These are phyloP conservation scores for Drosophila willistoni DNA, from an alignment of 1,140 invertebrate species.

Conservation along the genomic window DNA sequence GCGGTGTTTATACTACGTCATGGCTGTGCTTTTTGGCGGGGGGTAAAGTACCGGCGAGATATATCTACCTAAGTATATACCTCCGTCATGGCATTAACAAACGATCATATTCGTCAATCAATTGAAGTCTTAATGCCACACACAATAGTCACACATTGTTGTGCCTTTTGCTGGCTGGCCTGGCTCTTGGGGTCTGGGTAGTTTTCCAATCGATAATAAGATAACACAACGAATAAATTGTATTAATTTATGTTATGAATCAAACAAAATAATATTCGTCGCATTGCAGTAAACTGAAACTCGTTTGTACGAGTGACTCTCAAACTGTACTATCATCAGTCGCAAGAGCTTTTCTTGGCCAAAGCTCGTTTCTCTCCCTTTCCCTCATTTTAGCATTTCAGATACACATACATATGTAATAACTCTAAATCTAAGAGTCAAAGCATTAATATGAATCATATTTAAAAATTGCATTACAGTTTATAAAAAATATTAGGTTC, in stretches of 20 bases:
- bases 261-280: slow-evolving; percentile 42
- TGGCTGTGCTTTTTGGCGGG: slow-evolving; percentile 35
- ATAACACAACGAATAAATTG: slow-evolving; percentile 59
- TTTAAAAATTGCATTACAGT: too few relatives aligned
- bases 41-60: slow-evolving; percentile 27
- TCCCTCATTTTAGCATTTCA: not conserved
- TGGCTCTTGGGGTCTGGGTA: not conserved
- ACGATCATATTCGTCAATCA: slow-evolving; percentile 8
- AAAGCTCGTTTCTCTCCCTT: slow-evolving; percentile 31
- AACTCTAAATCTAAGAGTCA: too few relatives aligned
- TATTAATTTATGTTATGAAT: slow-evolving; percentile 60
- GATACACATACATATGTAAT: not conserved
- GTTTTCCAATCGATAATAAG: slow-evolving; percentile 60
- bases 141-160: slow-evolving; percentile 57
- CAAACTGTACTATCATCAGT: slow-evolving; percentile 25
- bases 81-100: slow-evolving; percentile 2
- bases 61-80: slow-evolving; percentile 13
- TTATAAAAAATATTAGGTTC: too few relatives aligned
- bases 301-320: slow-evolving; percentile 7
- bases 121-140: slow-evolving; percentile 7
- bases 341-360: slow-evolving; percentile 34
- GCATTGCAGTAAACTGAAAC: slow-evolving; percentile 59
- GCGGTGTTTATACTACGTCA: slow-evolving; percentile 35
- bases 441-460: not conserved
- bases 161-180: not conserved